These are phyloP conservation scores for Tringa solitaria DNA, from an alignment of 2,113 vertebrate genomes.

Conservation along the genomic window DNA sequence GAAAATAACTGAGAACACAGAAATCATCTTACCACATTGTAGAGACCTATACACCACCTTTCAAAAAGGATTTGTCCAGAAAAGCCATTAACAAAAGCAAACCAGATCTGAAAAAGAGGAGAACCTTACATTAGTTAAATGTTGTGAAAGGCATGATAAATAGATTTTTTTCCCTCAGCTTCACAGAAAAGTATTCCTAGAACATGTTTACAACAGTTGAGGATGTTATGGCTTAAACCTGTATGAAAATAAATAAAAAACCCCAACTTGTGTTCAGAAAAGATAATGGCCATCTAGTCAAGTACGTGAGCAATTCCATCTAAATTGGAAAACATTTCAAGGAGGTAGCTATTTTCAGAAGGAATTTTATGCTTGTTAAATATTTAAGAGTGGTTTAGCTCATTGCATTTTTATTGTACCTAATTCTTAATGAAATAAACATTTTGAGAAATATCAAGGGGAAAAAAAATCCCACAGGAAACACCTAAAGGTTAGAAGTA, in stretches of 20 bases:
- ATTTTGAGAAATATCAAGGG: background rate
- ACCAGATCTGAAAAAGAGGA: constrained; percentile 89
- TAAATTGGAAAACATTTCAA: background rate
- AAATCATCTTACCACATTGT: constrained; percentile 92
- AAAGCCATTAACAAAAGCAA: constrained; percentile 98
- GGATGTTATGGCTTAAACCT: background rate
- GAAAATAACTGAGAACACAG: background rate
- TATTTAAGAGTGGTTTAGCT: background rate
- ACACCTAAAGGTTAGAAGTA: background rate
- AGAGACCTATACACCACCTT: constrained; percentile 97
- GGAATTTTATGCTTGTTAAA: background rate
- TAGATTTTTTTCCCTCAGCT: background rate
- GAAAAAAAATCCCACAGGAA: background rate
- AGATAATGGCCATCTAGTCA: background rate
- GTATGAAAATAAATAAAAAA: background rate
- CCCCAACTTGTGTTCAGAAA: background rate
- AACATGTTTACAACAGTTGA: background rate
- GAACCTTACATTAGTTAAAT: background rate
- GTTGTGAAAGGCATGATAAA: background rate
- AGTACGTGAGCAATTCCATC: background rate
- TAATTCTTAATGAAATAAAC: background rate
- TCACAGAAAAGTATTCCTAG: background rate
- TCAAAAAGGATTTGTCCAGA: constrained; percentile 99
- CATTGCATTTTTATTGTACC: background rate
- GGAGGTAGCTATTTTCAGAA: background rate